These are phyloP conservation scores for Anadara kagoshimensis DNA, from an alignment of 1,140 invertebrate genomes.

Conservation along the genomic window DNA sequence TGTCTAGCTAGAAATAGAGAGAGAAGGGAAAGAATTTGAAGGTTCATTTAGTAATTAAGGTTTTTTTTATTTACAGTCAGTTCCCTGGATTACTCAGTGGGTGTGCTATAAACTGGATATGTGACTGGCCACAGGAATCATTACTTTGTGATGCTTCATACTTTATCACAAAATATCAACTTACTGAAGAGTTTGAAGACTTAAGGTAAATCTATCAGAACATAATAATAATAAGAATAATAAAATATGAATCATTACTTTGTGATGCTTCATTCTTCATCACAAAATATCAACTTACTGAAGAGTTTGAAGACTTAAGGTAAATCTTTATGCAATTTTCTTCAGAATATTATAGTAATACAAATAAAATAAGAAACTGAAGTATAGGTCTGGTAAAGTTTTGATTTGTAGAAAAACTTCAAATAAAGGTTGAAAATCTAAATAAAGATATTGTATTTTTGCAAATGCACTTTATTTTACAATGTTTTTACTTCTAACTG, in stretches of 20 bases:
- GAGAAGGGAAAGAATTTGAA: no score
- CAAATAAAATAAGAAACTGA: no score
- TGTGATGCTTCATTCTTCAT: conserved; percentile 71
- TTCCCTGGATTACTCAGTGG: conserved; percentile 71
- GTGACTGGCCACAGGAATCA: conserved; percentile 72
- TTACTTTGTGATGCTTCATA: conserved; percentile 69
- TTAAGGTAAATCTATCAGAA: conserved; percentile 53
- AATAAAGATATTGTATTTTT: no score
- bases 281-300: conserved; percentile 62
- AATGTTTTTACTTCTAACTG: no score
- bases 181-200: conserved; percentile 67
- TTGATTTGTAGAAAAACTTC: no score
- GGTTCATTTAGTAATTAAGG: neutral
- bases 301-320: conserved; percentile 61
- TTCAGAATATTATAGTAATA: no score
- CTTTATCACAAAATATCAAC: conserved; percentile 66
- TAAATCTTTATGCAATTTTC: no score
- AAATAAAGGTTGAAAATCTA: no score
- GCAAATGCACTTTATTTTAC: no score
- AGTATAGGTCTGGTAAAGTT: no score
- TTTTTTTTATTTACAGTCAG: conserved; percentile 50
- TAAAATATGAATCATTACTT: conserved; percentile 66
- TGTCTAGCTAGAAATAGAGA: no score
- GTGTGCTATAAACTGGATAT: conserved; percentile 72
- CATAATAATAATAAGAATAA: no score